A percentile compares a stretch with the other conserved stretches of the same genome.
Conservation (phyloP, 2,113 vertebrate species). For the Arizona elegans region DNA sequence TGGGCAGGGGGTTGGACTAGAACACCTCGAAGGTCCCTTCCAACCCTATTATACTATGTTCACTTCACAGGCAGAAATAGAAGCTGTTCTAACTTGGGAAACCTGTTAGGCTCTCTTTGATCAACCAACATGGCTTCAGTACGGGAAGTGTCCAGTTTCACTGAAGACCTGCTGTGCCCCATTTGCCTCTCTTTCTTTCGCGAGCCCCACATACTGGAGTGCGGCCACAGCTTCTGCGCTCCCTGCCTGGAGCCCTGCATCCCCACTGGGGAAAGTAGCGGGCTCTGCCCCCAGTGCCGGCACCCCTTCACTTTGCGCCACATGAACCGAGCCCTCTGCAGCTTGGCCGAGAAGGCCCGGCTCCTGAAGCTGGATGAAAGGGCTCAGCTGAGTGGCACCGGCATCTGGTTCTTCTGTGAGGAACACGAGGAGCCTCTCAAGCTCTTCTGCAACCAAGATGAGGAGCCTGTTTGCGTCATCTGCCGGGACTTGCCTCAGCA, state of each 20-base stretch:
- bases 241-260: constrained; percentile 27
- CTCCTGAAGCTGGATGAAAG: constrained; percentile 21
- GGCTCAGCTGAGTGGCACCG: not conserved
- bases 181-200: constrained; percentile 25
- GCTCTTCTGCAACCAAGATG: constrained; percentile 4
- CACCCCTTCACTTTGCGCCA: not conserved
- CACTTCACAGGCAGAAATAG: no score
- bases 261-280: not conserved
- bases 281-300: constrained; percentile 13
- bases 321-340: constrained; percentile 17
- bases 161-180: constrained; percentile 26
- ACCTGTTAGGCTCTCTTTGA: not conserved
- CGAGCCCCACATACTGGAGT: constrained; percentile 24
- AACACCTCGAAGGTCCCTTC: no score
- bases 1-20: no score
- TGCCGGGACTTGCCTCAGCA: constrained; percentile 30
- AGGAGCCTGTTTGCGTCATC: constrained; percentile 6
- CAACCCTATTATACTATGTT: not conserved
- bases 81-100: not conserved
- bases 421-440: no score
- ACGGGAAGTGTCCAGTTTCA: constrained; percentile 4
- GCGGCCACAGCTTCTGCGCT: constrained; percentile 31
- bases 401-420: no score
- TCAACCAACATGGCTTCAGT: not conserved
- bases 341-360: constrained; percentile 21